These are phyloP conservation scores for Hiodon tergisus DNA, from an alignment of 2,113 vertebrate genomes.

Conservation along the genomic window DNA sequence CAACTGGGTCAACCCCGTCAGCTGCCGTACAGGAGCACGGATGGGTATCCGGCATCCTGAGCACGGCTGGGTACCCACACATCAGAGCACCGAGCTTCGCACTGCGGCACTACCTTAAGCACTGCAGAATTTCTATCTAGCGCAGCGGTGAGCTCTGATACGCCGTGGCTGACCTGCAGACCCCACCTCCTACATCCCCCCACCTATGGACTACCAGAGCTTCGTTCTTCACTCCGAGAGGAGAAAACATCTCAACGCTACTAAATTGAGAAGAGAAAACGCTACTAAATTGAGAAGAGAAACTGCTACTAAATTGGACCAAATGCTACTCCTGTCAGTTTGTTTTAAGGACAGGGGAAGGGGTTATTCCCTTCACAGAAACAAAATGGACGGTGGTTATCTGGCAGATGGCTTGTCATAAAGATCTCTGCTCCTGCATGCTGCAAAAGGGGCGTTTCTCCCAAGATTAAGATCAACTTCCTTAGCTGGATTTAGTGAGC, in stretches of 20 bases:
- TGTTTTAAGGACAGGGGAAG: too few relatives aligned
- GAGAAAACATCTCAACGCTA: too few relatives aligned
- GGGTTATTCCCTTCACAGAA: background rate
- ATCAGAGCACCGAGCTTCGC: background rate
- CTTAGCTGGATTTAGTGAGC: constrained; percentile 10
- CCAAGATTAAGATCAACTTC: constrained; percentile 38
- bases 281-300: background rate
- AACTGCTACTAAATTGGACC: background rate
- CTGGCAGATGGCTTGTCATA: constrained; percentile 49
- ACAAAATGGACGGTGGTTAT: constrained; percentile 20
- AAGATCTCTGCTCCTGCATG: background rate
- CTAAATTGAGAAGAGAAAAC: background rate
- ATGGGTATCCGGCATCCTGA: background rate
- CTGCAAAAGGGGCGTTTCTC: constrained; percentile 24
- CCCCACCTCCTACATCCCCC: too few relatives aligned
- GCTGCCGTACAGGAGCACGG: background rate
- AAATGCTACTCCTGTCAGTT: too few relatives aligned
- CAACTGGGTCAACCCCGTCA: background rate
- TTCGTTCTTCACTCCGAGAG: too few relatives aligned
- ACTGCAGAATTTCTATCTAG: background rate
- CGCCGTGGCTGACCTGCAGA: too few relatives aligned
- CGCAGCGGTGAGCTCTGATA: background rate
- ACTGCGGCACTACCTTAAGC: background rate
- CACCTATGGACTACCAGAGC: too few relatives aligned
- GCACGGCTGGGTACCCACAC: background rate